Evolutionary conservation across 2,888 invertebrate genomes (phyloP), one percentile per base, ranked within the genome.

Genomic region (Scrobipalpa atriplicella): DNA sequence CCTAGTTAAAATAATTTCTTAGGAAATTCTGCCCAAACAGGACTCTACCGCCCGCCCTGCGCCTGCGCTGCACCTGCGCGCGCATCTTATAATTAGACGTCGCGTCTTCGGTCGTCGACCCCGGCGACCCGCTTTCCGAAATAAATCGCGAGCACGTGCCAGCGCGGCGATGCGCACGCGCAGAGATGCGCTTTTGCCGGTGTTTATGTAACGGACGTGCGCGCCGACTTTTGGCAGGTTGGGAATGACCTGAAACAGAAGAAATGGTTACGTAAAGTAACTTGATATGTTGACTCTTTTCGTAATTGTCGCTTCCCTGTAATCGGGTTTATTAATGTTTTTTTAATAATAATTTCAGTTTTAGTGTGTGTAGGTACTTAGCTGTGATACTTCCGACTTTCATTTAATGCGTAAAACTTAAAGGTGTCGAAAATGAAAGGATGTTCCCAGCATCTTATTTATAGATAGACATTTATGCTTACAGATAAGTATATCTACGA

Each of bases 71-170:
- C 90, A 88, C 89, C 87, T 90, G 90, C 89, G 85, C 84, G 82
- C 83, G 84, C 86, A 82, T 86, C 84, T 80, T 84, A 87, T 85
- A 87, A 83, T 86, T 84, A 87, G 89, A 80, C 88, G 87, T 86
- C 90, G 90, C 89, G 89, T 85, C 90, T 78, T 90, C 89, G 67
- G 90, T 80, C 84, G 81, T 89, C 89, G 86, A 88, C 83, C 85
- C 70, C 72, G 70, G 72, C 90, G 91, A 91, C 92, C 92, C 85
- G 87, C 85, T 90, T 91, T 87, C 90, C 86, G 84, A 91, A 90
- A 91, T 91, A 91, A 82, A 81, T 80, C 80, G 81, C 79, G 79
- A 77, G 79, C 86, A 84, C 85, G 83, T 81, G 85, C 84, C 78
- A 73, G 75, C 75, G 67, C 72, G 72, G 77, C 77, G 36, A 63